phyloP scores from a whole-genome alignment of 2,888 invertebrate species.

The Phania funesta region DNA sequence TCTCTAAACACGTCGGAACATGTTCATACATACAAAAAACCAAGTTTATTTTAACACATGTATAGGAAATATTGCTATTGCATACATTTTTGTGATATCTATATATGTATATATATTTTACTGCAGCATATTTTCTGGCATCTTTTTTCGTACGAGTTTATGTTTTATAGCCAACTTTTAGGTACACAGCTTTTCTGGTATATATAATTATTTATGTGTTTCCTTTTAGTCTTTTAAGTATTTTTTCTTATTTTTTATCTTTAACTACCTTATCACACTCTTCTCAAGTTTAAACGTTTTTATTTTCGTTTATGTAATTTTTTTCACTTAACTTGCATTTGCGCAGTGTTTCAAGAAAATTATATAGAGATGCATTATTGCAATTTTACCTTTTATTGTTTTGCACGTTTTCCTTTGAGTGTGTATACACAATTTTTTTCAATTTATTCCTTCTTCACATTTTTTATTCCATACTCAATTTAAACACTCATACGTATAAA shows the following conservation, averaged over 20 bases:
- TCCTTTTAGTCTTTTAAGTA: constrained; percentile 30
- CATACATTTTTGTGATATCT: constrained; percentile 26
- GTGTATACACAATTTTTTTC: constrained; percentile 1
- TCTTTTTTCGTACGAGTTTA: constrained; percentile 14
- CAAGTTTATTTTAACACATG: constrained; percentile 45
- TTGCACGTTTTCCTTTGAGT: constrained; percentile 26
- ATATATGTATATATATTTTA: constrained; percentile 7
- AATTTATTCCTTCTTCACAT: background rate
- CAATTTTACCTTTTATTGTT: constrained; percentile 61
- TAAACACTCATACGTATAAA: background rate
- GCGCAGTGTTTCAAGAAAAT: constrained; percentile 54
- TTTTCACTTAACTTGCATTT: constrained; percentile 60
- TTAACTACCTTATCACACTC: constrained; percentile 26
- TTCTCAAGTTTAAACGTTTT: constrained; percentile 6
- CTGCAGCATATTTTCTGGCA: constrained; percentile 55
- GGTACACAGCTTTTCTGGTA: background rate
- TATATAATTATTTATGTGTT: constrained; percentile 33
- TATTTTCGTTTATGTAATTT: background rate
- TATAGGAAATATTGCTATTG: constrained; percentile 11
- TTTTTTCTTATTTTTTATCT: constrained; percentile 20
- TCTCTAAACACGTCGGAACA: constrained; percentile 14
- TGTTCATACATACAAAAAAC: constrained; percentile 21
- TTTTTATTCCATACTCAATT: background rate
- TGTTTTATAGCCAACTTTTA: constrained; percentile 28
- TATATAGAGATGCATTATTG: constrained; percentile 62